Conservation (phyloP, 2,113 vertebrate species). For the Myotis lucifugus region DNA sequence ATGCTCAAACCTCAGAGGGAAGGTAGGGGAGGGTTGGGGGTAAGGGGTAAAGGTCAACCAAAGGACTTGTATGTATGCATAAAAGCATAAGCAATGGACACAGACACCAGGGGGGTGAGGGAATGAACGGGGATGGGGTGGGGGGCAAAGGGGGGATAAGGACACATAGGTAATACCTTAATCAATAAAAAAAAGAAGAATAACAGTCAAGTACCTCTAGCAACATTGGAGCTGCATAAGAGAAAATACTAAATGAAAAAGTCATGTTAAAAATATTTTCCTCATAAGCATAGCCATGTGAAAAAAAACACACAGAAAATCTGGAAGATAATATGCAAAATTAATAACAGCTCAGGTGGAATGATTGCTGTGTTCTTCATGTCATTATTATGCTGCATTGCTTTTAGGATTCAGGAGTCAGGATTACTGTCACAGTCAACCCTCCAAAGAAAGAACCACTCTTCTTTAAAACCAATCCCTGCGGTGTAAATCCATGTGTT, state of each 20-base stretch:
- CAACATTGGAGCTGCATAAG: background rate
- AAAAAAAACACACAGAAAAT: background rate
- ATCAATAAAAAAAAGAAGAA: background rate
- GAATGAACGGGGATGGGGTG: no score
- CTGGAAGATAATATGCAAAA: background rate
- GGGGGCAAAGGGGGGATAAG: no score
- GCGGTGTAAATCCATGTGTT: constrained; percentile 36
- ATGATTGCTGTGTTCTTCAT: background rate
- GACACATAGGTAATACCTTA: no score
- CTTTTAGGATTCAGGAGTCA: constrained; percentile 54
- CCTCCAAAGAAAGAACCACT: constrained; percentile 16
- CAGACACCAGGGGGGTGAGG: no score
- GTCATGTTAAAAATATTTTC: background rate
- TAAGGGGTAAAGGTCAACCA: no score
- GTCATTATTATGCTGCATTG: constrained; percentile 42
- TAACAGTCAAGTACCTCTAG: background rate
- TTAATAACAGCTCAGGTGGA: constrained; percentile 22
- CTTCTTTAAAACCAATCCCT: constrained; percentile 32
- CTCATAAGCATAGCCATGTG: background rate
- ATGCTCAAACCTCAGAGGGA: no score
- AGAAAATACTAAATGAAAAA: background rate
- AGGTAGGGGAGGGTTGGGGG: no score
- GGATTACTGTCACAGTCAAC: background rate
- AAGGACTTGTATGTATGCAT: no score
- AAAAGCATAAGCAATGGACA: no score